Evolutionary conservation across 2,113 vertebrate genomes (phyloP).

Genomic region (Epinephelus fuscoguttatus): DNA sequence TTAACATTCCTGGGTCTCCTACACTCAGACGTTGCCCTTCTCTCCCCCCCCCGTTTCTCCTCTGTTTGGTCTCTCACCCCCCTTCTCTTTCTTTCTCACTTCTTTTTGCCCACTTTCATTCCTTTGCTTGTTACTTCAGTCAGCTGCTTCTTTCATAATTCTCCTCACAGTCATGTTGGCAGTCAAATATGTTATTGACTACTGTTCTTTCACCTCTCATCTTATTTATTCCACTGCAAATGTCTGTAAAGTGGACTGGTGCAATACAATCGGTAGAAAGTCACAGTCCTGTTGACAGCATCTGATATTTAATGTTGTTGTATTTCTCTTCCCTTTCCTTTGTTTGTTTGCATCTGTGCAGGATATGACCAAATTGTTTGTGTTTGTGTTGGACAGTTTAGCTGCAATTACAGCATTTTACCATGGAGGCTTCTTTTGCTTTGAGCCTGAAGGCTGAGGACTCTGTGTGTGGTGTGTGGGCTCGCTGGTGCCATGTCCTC

Average conservation of each 20-base stretch:
- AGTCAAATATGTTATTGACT: neutral
- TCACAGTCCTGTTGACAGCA: neutral
- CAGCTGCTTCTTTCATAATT: conserved; percentile 10
- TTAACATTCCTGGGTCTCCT: conserved; percentile 84
- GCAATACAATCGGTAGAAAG: neutral
- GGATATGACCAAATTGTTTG: conserved; percentile 63
- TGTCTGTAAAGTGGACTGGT: neutral
- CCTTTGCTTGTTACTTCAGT: conserved; percentile 18
- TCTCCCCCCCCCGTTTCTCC: conserved; percentile 63
- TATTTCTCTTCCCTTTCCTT: conserved; percentile 29
- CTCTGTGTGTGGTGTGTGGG: conserved; percentile 52
- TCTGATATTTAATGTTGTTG: conserved; percentile 19
- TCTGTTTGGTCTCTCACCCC: conserved; percentile 41
- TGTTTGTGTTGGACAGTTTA: conserved; percentile 59
- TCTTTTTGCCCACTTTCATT: conserved; percentile 35
- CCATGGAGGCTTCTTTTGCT: conserved; percentile 40
- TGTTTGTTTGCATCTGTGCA: conserved; percentile 65
- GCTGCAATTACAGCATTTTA: conserved; percentile 55
- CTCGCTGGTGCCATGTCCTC: conserved; percentile 67
- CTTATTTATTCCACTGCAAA: neutral
- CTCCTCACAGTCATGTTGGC: neutral
- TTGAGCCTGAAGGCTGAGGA: conserved; percentile 21
- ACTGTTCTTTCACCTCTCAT: neutral
- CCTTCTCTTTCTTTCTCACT: conserved; percentile 23
- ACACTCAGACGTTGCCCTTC: conserved; percentile 74